phyloP scores from a whole-genome alignment of 2,113 vertebrate genomes.

The Tachuris rubrigastra region DNA sequence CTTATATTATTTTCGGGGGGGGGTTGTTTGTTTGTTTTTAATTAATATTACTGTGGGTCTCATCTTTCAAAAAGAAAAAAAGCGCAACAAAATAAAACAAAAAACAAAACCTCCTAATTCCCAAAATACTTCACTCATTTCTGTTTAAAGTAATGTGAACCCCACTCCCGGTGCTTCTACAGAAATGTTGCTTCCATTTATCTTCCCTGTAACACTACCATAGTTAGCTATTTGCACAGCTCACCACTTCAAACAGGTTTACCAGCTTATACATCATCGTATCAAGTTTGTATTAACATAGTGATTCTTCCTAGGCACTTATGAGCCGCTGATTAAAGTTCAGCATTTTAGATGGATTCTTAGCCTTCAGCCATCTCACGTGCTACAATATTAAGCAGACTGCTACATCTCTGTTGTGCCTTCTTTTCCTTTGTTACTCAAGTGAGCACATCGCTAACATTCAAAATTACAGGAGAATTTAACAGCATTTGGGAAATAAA shows the following conservation, averaged over 20 bases:
- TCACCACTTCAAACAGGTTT: conserved; percentile 52
- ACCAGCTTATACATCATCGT: conserved; percentile 2
- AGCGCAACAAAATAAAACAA: neutral
- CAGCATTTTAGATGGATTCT: conserved; percentile 22
- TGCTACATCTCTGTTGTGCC: neutral
- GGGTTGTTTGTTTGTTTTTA: neutral
- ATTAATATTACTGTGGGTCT: neutral
- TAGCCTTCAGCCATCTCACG: conserved; percentile 59
- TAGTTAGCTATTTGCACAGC: neutral
- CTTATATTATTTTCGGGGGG: too few relatives aligned
- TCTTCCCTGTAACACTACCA: neutral
- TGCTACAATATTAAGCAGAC: neutral
- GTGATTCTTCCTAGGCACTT: conserved; percentile 40
- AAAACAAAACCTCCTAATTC: fast-evolving
- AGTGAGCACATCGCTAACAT: neutral
- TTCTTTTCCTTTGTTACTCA: neutral
- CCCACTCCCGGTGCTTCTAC: neutral
- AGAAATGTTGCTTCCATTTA: neutral
- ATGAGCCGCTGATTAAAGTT: conserved; percentile 15
- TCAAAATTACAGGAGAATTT: neutral
- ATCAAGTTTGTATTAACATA: conserved; percentile 59
- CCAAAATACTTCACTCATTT: neutral
- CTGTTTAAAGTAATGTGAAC: neutral
- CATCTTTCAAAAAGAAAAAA: neutral
- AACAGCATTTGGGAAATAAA: neutral